Conservation (phyloP, 2,888 invertebrate species). For the Melanostoma scalare region DNA sequence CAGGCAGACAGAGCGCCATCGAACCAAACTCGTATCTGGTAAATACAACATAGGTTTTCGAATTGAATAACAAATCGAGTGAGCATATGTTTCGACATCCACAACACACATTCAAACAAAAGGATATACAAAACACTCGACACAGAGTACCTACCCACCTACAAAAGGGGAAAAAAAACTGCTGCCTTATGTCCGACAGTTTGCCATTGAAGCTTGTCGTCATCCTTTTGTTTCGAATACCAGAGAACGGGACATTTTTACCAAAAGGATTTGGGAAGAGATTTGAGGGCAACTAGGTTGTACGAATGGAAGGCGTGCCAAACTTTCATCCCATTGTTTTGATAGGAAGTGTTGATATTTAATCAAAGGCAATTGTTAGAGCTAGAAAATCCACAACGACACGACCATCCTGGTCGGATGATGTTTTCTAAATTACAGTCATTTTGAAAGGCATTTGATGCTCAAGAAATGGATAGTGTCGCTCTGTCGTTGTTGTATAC, state of each 20-base stretch:
- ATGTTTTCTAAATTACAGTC: slow-evolving; percentile 63
- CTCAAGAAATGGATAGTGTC: slow-evolving; percentile 53
- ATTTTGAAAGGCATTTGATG: slow-evolving; percentile 69
- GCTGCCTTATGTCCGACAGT: slow-evolving; percentile 33
- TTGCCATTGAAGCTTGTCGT: background rate
- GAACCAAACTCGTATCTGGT: slow-evolving; percentile 19
- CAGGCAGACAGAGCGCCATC: slow-evolving; percentile 20
- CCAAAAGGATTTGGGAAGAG: slow-evolving; percentile 16
- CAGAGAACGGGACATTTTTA: slow-evolving; percentile 12
- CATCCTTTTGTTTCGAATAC: slow-evolving; percentile 29
- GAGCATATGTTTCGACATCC: slow-evolving; percentile 64
- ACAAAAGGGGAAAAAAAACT: background rate
- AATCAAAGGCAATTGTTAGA: slow-evolving; percentile 68
- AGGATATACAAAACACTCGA: slow-evolving; percentile 33
- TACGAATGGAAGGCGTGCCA: slow-evolving; percentile 36
- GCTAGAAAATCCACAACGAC: slow-evolving; percentile 23
- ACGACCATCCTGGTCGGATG: slow-evolving; percentile 11
- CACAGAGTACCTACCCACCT: background rate
- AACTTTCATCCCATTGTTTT: slow-evolving; percentile 40
- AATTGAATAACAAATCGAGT: slow-evolving; percentile 72
- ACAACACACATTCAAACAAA: slow-evolving; percentile 52
- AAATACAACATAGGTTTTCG: slow-evolving; percentile 63
- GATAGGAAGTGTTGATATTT: slow-evolving; percentile 71
- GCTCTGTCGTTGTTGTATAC: slow-evolving; percentile 41
- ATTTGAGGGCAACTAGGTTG: slow-evolving; percentile 9